A percentile compares a stretch with the other conserved stretches of the same genome.
These are phyloP conservation scores for Lepetodrilus schrolli DNA, from an alignment of 2,888 invertebrate genomes.

Conservation along the genomic window DNA sequence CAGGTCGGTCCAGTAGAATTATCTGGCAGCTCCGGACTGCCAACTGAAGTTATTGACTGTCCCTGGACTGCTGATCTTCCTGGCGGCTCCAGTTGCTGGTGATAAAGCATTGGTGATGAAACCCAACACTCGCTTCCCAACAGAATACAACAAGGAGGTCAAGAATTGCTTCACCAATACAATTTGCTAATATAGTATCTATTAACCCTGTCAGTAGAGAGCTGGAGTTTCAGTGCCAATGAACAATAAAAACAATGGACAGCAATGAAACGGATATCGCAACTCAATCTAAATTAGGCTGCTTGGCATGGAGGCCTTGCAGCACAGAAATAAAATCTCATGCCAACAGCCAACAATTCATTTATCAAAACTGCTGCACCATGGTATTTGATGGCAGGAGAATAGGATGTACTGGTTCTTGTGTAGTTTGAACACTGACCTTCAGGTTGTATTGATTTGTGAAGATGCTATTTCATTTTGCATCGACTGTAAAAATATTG, in stretches of 20 bases:
- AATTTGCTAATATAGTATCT: conserved; percentile 13
- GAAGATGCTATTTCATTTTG: too few species aligned
- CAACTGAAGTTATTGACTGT: neutral
- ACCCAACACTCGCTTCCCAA: conserved; percentile 3
- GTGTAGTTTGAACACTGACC: too few species aligned
- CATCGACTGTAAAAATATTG: too few species aligned
- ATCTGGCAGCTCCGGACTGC: neutral
- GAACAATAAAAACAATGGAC: conserved; percentile 18
- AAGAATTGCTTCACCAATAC: conserved; percentile 7
- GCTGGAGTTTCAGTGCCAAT: conserved; percentile 10
- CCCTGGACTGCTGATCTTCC: neutral
- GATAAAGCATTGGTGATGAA: conserved; percentile 8
- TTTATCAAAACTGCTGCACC: conserved; percentile 5
- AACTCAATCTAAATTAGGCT: conserved; percentile 13
- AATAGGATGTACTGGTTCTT: too few species aligned
- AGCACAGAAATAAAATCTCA: conserved; percentile 18
- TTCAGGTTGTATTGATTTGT: too few species aligned
- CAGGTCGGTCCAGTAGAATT: neutral
- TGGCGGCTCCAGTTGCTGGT: neutral
- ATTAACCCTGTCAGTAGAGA: conserved; percentile 14
- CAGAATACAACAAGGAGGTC: neutral
- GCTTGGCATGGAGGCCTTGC: conserved; percentile 3
- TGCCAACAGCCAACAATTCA: conserved; percentile 10
- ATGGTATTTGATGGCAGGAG: too few species aligned
- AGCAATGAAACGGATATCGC: conserved; percentile 19